phyloP scores from a whole-genome alignment of 2,113 vertebrate species.

The Lagopus leucura region DNA sequence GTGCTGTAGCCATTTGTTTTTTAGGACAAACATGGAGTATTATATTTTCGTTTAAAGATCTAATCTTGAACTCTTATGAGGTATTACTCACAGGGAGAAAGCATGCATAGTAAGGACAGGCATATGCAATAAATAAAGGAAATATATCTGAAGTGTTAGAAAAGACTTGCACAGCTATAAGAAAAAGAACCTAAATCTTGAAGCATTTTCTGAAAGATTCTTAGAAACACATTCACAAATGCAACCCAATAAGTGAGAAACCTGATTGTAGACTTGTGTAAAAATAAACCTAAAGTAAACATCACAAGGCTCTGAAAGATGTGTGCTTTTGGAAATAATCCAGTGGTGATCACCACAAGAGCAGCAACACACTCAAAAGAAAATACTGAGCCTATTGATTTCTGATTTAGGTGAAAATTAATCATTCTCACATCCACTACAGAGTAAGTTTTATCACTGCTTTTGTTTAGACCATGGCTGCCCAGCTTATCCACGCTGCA shows the following conservation, averaged over 20 bases:
- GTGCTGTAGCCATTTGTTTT: neutral
- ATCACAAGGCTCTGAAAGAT: neutral
- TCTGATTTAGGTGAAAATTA: neutral
- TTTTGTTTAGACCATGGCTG: neutral
- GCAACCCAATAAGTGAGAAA: neutral
- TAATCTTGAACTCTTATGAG: neutral
- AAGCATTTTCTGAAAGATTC: neutral
- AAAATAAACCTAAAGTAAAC: neutral
- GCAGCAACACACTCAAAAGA: neutral
- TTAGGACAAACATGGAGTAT: neutral
- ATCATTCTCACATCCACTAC: neutral
- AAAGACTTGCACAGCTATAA: neutral
- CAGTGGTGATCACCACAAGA: neutral
- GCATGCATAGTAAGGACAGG: neutral
- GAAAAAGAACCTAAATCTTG: neutral
- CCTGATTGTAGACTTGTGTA: neutral
- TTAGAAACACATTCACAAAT: neutral
- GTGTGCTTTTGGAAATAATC: neutral
- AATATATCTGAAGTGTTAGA: neutral
- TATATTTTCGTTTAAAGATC: slow-evolving; percentile 19
- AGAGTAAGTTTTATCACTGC: neutral
- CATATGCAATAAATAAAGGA: neutral
- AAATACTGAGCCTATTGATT: neutral
- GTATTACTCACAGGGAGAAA: neutral
- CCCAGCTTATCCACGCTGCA: neutral